A percentile compares a stretch with the other conserved stretches of the same genome.
These are phyloP conservation scores for Papilio polytes DNA, from an alignment of 1,140 invertebrate species.

Conservation along the genomic window DNA sequence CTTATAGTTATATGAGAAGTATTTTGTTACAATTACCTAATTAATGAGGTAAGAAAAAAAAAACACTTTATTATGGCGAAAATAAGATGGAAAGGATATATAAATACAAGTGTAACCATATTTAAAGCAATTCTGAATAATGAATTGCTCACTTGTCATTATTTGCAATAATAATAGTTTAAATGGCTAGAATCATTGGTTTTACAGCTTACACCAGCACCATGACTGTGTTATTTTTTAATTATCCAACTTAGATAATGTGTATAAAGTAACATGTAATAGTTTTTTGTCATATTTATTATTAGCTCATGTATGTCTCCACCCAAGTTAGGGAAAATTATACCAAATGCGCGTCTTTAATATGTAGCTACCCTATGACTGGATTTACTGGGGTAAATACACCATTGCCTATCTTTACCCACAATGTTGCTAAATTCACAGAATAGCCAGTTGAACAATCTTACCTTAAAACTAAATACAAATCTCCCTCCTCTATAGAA, in stretches of 20 bases:
- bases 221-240: not conserved
- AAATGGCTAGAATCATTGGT: not conserved
- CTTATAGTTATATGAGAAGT: not conserved
- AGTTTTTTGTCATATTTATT: no score
- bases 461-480: constrained; percentile 96
- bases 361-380: not conserved
- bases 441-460: constrained; percentile 25
- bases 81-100: not conserved
- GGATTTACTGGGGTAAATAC: not conserved
- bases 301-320: no score
- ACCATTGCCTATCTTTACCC: not conserved
- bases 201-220: not conserved
- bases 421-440: not conserved
- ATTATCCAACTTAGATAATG: not conserved
- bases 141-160: not conserved
- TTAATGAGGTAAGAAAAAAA: not conserved
- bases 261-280: not conserved
- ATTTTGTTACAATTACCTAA: not conserved
- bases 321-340: no score
- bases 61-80: not conserved
- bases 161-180: not conserved
- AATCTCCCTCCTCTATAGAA: constrained; percentile 97
- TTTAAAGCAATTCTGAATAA: no score
- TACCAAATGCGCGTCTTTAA: no score
- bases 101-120: not conserved